Evolutionary conservation across 2,797 vertebrate species (phyloP).

Genomic region (Alauda arvensis): DNA sequence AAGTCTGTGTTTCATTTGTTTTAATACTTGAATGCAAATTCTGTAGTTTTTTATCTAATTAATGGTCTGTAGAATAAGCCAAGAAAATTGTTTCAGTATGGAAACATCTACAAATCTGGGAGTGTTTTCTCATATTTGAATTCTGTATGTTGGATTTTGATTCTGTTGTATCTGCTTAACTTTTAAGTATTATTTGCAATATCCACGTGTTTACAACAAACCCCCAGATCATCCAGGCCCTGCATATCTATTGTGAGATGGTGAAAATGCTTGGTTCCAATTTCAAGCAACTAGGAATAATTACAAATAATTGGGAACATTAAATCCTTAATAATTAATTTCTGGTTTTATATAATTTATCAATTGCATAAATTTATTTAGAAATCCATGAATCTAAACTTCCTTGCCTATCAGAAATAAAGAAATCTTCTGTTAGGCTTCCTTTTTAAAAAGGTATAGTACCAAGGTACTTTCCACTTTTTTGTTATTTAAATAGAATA

Average conservation of each 20-base stretch:
- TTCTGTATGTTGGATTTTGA: neutral
- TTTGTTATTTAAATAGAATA: neutral
- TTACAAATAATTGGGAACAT: neutral
- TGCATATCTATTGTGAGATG: neutral
- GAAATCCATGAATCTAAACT: neutral
- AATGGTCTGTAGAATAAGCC: neutral
- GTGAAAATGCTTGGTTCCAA: neutral
- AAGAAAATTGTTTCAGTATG: neutral
- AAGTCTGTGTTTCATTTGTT: constrained; percentile 10
- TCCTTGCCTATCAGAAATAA: neutral
- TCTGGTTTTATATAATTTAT: neutral
- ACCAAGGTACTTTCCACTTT: neutral
- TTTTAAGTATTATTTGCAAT: neutral
- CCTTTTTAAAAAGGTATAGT: neutral
- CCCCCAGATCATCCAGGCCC: neutral
- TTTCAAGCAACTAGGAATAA: neutral
- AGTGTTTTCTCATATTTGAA: constrained; percentile 4
- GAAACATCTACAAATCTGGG: neutral
- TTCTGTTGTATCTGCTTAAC: neutral
- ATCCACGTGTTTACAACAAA: neutral
- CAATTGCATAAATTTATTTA: neutral
- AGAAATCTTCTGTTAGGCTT: neutral
- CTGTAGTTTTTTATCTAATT: neutral
- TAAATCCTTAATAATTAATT: neutral
- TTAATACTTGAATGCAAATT: neutral